Evolutionary conservation across 1,140 invertebrate species (phyloP).

Genomic region (Cotesia typhae): DNA sequence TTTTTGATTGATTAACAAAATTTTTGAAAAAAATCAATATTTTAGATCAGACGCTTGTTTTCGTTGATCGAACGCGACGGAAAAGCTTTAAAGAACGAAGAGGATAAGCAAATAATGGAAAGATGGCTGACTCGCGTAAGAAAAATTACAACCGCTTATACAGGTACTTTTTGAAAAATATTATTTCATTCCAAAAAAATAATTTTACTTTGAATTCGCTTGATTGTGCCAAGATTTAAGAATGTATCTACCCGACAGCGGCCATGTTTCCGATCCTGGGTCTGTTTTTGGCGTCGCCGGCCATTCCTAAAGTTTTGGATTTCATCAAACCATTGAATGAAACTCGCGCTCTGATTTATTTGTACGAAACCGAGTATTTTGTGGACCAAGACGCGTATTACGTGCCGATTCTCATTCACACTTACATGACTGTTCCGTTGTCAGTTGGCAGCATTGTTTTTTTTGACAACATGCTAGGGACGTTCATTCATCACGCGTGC

Average conservation of each 20-base stretch:
- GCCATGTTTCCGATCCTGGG: background rate
- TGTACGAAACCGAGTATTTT: slow-evolving; percentile 37
- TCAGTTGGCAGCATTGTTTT: background rate
- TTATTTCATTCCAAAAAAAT: no score
- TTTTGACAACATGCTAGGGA: background rate
- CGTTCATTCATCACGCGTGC: background rate
- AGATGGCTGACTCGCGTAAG: slow-evolving; percentile 12
- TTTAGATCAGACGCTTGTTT: slow-evolving; percentile 15
- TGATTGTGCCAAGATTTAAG: background rate
- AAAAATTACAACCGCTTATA: slow-evolving; percentile 10
- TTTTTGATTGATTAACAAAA: background rate
- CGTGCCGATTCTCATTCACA: slow-evolving; percentile 29
- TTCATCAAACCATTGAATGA: slow-evolving; percentile 30
- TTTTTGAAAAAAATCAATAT: background rate
- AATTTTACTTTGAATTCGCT: no score
- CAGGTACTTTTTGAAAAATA: background rate
- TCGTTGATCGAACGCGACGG: slow-evolving; percentile 24
- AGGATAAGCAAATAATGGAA: slow-evolving; percentile 6
- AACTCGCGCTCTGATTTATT: slow-evolving; percentile 16
- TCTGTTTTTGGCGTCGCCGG: slow-evolving; percentile 9
- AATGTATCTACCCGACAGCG: background rate
- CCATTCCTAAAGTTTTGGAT: slow-evolving; percentile 23
- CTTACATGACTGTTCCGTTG: slow-evolving; percentile 13
- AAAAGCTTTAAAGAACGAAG: background rate
- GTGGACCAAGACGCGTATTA: slow-evolving; percentile 34